Percentiles rank a stretch among this genome's conserved stretches.
Evolutionary conservation across 2,797 vertebrate species (phyloP).

Genomic region (Alauda arvensis): DNA sequence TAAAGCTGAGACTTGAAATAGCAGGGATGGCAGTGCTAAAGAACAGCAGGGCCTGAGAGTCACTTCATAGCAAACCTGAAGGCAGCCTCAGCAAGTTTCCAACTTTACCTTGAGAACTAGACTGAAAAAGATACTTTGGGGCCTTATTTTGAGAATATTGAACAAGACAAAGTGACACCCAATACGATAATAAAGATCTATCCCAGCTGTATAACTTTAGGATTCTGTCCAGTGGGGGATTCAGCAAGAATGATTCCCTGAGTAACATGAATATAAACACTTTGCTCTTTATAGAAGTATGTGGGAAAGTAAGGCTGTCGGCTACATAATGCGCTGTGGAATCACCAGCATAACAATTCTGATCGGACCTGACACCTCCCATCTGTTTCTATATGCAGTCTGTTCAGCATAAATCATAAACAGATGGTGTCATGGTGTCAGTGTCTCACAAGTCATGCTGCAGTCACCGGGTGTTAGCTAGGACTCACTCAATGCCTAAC

Average conservation of each 20-base stretch:
- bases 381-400: conserved; percentile 56
- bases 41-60: neutral
- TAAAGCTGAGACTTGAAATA: neutral
- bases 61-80: neutral
- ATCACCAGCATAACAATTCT: conserved; percentile 40
- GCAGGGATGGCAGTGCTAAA: neutral
- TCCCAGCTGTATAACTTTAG: neutral
- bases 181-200: neutral
- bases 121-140: neutral
- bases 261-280: conserved; percentile 3
- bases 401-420: conserved; percentile 41
- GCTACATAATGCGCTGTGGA: conserved; percentile 11
- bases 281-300: conserved; percentile 17
- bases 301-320: conserved; percentile 4
- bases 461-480: conserved; percentile 1
- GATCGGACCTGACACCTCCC: conserved; percentile 51
- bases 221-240: neutral
- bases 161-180: neutral
- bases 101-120: neutral
- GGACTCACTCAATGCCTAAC: neutral
- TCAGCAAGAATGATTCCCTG: neutral
- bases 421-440: conserved; percentile 46
- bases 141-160: neutral
- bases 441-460: conserved; percentile 44
- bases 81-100: neutral